Evolutionary conservation across 1,140 invertebrate species (phyloP).

Genomic region (Drosophila bifasciata): DNA sequence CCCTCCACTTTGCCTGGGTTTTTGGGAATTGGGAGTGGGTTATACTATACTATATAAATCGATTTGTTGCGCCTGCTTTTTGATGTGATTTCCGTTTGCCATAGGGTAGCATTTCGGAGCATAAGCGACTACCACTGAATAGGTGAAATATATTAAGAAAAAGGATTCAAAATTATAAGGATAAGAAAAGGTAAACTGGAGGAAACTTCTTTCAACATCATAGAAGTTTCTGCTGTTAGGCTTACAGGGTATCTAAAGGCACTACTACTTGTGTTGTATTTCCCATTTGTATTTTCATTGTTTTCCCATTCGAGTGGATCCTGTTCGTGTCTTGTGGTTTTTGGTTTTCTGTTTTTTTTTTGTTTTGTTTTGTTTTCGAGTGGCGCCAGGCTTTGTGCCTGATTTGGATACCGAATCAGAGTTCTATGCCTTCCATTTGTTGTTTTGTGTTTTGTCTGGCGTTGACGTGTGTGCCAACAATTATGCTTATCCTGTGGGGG

Average conservation of each 20-base stretch:
- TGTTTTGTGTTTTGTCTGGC: conserved; percentile 47
- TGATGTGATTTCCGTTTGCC: conserved; percentile 47
- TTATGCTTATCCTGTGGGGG: conserved; percentile 24
- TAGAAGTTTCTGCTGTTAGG: no score
- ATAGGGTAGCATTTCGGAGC: conserved; percentile 17
- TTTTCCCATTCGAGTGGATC: conserved; percentile 1
- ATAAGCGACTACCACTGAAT: neutral
- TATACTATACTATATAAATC: conserved; percentile 46
- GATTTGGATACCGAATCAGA: neutral
- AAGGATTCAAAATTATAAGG: neutral
- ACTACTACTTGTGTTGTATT: no score
- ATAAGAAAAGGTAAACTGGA: no score
- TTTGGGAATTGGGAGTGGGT: conserved; percentile 1
- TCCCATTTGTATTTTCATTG: conserved; percentile 5
- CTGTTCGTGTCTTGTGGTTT: neutral
- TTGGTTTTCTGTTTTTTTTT: neutral
- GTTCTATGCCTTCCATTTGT: conserved; percentile 4
- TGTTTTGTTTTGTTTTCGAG: neutral
- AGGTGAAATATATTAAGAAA: no score
- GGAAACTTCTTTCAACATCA: no score
- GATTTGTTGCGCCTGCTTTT: conserved; percentile 70
- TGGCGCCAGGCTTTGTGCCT: conserved; percentile 22
- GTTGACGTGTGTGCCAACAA: conserved; percentile 62
- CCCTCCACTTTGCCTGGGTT: conserved; percentile 3
- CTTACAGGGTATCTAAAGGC: no score